Base-by-base conservation (phyloP, 2,888 invertebrate species). In the Drosophila borealis region DNA sequence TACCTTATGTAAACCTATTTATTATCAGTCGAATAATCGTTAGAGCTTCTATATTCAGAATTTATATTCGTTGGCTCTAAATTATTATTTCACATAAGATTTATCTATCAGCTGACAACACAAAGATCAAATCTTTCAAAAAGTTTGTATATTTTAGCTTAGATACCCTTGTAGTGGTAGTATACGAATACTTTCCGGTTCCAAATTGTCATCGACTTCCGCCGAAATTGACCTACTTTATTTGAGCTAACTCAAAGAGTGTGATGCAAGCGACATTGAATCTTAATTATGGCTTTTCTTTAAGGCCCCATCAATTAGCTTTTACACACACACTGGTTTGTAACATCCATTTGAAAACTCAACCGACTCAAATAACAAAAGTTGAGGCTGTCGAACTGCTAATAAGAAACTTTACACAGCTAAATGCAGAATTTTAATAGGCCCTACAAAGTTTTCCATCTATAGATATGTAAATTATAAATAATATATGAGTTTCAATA, bases 211-310 rank as follows among this genome's bases (percentile, higher is more conserved):
- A 41, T 50, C 14, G 21, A n/a, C 70, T 57, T 66, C 65, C 65
- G 70, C 41, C 14, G 41, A 42, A 45, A 37, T 46, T 54, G 66
- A 57, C 65, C 74, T 37, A 73, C 36, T 66, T 74, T 10, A n/a
- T 14, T 14, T 36, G 17, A 33, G n/a, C 14, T 17, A 50, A 39
- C 29, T 57, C 14, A 17, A 2, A 36, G 33, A 29, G 46, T 34
- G 50, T 78, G 49, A 48, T 39, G 41, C 21, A 55, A 33, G n/a
- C 74, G 88, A 48, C 89, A 81, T 88, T 89, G 82, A 64, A 46
- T 60, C 54, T 60, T 63, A 62, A 84, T 82, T 78, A 89, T 68
- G 62, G 54, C 50, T 70, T 89, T 72, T 87, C 75, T 66, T 69
- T 36, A 70, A 85, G 80, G 80, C 21, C 70, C 51, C 34, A 65